phyloP scores from a whole-genome alignment of 2,888 invertebrate genomes.

The Scaptomyza flava region DNA sequence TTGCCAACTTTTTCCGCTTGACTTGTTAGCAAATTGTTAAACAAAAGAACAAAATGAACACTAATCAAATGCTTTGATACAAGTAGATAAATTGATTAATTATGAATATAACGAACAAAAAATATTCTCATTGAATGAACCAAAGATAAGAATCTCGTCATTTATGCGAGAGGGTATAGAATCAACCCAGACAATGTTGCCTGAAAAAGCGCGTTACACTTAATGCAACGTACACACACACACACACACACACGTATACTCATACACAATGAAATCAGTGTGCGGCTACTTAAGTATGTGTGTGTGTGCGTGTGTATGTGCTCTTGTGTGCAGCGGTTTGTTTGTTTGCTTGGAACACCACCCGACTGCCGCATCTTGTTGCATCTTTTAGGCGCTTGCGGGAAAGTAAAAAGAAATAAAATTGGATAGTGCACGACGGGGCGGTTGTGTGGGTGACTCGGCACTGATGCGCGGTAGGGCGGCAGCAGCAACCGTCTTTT shows the following conservation, averaged over 20 bases:
- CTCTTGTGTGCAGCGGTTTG: constrained; percentile 50
- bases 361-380: constrained; percentile 71
- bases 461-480: constrained; percentile 34
- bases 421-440: constrained; percentile 42
- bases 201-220: constrained; percentile 56
- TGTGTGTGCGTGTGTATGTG: constrained; percentile 23
- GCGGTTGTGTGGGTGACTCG: constrained; percentile 20
- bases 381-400: constrained; percentile 74
- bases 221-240: constrained; percentile 37
- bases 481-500: constrained; percentile 10
- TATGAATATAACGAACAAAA: background rate
- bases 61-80: background rate
- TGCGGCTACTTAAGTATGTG: constrained; percentile 72
- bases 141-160: constrained; percentile 10
- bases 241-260: constrained; percentile 6
- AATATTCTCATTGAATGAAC: background rate
- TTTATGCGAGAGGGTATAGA: constrained; percentile 28
- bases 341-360: constrained; percentile 49
- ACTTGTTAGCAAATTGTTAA: background rate
- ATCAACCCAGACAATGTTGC: constrained; percentile 25
- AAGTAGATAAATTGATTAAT: background rate
- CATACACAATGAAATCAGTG: constrained; percentile 44
- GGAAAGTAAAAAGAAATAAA: constrained; percentile 30
- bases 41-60: constrained; percentile 2
- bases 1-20: background rate